Base-by-base conservation (phyloP, 2,113 vertebrate genomes). In the Eublepharis macularius region DNA sequence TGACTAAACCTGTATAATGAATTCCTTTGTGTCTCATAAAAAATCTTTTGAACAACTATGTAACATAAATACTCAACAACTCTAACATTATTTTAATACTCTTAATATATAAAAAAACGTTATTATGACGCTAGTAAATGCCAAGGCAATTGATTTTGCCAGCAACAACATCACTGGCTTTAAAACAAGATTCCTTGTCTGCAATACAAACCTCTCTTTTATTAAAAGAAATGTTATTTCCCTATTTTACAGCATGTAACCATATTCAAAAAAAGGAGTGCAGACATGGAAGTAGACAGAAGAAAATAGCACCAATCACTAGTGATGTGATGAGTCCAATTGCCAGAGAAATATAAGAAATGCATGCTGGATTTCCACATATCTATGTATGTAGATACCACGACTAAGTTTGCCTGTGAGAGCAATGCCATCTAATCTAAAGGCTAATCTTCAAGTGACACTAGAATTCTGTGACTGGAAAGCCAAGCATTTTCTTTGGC, bases 21-120 rank as follows among this genome's bases (percentile, higher is more conserved):
- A 81, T 81, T 41, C 49, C 24, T 72, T 36, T 39, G 26, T 82
- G 49, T n/a, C 41, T 78, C 76, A 29, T 63, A 87, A 88, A 85
- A 21, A 76, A 1, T 82, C 69, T 82, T 87, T 70, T 12, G n/a
- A 43, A 89, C 8, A 41, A 81, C 10, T 77, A 34, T 43, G 2
- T 74, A 72, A 29, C 78, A 54, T 41, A 83, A 89, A 86, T 54
- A 89, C 86, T 45, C 77, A 51, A 76, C 43, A 34, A 47, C 54
- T 36, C 74, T 82, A 74, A 65, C 29, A 39, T 39, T 75, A 72
- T 63, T 90, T 91, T 91, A 2, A 1, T 83, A 57, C 34, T 82
- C n/a, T 16, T 80, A 77, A 85, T 89, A 86, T 87, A 88, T 91
- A 80, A 65, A 43, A 36, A n/a, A n/a, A n/a, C n/a, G n/a, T n/a